Evolutionary conservation across 2,797 vertebrate species (phyloP).

Genomic region (Enoplosus armatus): DNA sequence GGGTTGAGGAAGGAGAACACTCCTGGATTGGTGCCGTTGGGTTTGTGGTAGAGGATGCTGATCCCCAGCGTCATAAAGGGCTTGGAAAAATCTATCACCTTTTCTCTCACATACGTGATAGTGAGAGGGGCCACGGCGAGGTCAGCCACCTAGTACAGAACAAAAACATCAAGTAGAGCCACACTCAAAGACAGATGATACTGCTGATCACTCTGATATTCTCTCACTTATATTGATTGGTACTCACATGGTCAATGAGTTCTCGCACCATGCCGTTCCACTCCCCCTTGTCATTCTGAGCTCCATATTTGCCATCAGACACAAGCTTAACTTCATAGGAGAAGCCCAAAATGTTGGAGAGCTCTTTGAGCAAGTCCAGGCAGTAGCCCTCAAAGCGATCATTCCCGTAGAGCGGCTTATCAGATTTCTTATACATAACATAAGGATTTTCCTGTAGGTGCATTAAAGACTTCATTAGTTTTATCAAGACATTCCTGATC

Average conservation of each 20-base stretch:
- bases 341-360: slow-evolving; percentile 97
- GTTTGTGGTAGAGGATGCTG: slow-evolving; percentile 97
- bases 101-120: slow-evolving; percentile 97
- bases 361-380: slow-evolving; percentile 95
- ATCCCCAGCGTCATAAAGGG: slow-evolving; percentile 99
- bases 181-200: neutral
- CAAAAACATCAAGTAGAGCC: slow-evolving; percentile 3
- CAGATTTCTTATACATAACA: slow-evolving; percentile 98
- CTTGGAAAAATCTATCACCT: slow-evolving; percentile 99
- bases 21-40: slow-evolving; percentile 97
- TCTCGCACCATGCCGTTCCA: slow-evolving; percentile 99
- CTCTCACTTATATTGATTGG: neutral
- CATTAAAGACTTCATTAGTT: slow-evolving; percentile 5
- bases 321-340: slow-evolving; percentile 97
- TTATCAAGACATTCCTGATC: neutral
- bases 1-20: slow-evolving; percentile 98
- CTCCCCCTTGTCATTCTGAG: slow-evolving; percentile 97
- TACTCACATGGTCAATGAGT: slow-evolving; percentile 98
- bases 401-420: slow-evolving; percentile 96
- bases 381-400: slow-evolving; percentile 99
- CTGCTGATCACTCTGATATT: neutral
- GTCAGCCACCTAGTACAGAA: slow-evolving; percentile 92
- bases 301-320: slow-evolving; percentile 97
- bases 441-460: slow-evolving; percentile 94
- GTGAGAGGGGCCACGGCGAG: slow-evolving; percentile 97